Evolutionary conservation across 2,113 vertebrate species (phyloP).

Genomic region (Bos indicus): DNA sequence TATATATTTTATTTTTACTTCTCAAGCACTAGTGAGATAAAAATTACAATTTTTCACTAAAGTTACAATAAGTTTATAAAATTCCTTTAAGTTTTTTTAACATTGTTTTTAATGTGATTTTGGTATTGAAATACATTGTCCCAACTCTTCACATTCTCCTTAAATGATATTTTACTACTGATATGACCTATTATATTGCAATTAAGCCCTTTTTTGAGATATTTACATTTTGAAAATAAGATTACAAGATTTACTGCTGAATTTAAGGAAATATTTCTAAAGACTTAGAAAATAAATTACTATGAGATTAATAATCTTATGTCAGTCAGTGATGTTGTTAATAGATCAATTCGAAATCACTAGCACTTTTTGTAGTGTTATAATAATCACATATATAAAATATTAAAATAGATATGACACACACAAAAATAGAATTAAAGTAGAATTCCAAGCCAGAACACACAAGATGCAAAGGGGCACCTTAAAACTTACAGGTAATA

Average conservation of each 20-base stretch:
- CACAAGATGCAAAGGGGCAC: not conserved
- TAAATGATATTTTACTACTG: not conserved
- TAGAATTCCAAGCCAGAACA: not conserved
- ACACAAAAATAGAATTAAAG: not conserved
- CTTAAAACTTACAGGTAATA: not conserved
- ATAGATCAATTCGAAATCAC: not conserved
- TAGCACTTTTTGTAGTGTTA: not conserved
- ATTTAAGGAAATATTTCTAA: not conserved
- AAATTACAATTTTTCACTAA: not conserved
- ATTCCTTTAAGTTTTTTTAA: not conserved
- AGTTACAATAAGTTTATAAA: not conserved
- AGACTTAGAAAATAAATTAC: not conserved
- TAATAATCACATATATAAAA: not conserved
- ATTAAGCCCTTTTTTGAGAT: not conserved
- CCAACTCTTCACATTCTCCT: not conserved
- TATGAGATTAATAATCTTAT: not conserved
- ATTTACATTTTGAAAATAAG: not conserved
- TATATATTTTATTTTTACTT: not conserved
- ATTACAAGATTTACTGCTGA: not conserved
- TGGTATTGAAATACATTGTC: not conserved
- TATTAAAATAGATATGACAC: not conserved
- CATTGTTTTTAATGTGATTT: not conserved
- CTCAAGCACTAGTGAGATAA: not conserved
- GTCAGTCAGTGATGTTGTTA: not conserved
- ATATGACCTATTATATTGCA: not conserved